phyloP scores from a whole-genome alignment of 2,797 vertebrate genomes.

The Myoxocephalus aenaeus region DNA sequence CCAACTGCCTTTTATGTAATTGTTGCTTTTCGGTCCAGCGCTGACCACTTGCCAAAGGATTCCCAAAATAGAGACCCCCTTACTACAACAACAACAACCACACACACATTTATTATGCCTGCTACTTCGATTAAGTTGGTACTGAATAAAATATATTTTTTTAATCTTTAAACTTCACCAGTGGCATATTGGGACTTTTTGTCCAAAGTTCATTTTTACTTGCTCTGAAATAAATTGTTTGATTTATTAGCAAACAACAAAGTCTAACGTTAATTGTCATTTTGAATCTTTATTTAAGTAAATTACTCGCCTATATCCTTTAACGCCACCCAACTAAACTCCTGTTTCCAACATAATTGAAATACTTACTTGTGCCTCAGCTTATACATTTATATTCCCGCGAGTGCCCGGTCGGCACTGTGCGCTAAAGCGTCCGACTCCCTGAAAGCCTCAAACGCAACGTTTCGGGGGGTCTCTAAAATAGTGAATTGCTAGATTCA shows the following conservation, averaged over 20 bases:
- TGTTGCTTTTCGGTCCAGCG: constrained; percentile 66
- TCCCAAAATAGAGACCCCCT: constrained; percentile 8
- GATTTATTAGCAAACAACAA: no score
- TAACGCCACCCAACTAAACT: not conserved
- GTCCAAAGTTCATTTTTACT: no score
- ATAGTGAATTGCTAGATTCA: no score
- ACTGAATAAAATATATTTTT: not conserved
- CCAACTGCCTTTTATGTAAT: constrained; percentile 70
- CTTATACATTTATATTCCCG: no score
- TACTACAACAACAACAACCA: not conserved
- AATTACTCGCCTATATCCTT: not conserved
- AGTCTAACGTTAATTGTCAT: not conserved
- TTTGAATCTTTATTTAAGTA: no score
- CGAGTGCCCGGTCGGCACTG: no score
- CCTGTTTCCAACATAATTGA: not conserved
- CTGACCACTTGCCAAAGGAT: constrained; percentile 65
- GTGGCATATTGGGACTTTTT: not conserved
- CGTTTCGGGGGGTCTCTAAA: no score
- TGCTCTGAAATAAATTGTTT: no score
- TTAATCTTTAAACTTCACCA: not conserved
- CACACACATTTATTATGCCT: constrained; percentile 1
- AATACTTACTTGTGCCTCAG: not conserved
- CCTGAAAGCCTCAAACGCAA: no score
- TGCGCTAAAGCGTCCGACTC: no score
- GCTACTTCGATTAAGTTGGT: not conserved